Base-by-base conservation (phyloP, 2,888 invertebrate genomes). In the Nysson spinosus region DNA sequence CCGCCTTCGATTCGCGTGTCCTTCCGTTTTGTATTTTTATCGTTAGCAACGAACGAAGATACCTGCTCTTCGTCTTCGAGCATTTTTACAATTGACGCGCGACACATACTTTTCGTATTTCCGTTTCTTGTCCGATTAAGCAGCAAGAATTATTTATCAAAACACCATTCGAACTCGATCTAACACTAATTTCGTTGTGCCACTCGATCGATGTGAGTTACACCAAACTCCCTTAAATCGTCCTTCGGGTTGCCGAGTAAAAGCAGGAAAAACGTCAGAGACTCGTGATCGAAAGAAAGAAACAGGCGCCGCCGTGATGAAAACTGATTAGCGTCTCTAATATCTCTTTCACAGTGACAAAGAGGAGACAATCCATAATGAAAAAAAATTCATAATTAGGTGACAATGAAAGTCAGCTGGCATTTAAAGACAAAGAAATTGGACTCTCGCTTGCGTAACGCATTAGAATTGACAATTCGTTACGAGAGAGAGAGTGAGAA, bases 81-180 rank as follows among this genome's bases (percentile, higher is more conserved):
- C 14, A 2, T 6, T 26, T 46, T 44, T 35, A 32, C 11, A 3
- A 56, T 51, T 35, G 44, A 46, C 62, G 44, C 55, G 56, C 51
- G 12, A 37, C 20, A 6, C 3, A 4, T 12, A 4, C 11, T 28
- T 12, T 4, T 17, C 50, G 49, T 35, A 6, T 19, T 16, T 22
- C 3, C 19, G 28, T 9, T 5, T 22, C n/a, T 19, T 40, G 12
- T 19, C n/a, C 28, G 17, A 24, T n/a, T n/a, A 30, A 30, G 30
- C 9, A 30, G 1, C 30, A 30, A 9, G 4, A 7, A 12, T n/a
- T n/a, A n/a, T n/a, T n/a, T n/a, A n/a, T n/a, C n/a, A n/a, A n/a
- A n/a, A n/a, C n/a, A n/a, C n/a, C n/a, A n/a, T n/a, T n/a, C n/a
- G n/a, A n/a, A n/a, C n/a, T n/a, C n/a, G n/a, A n/a, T n/a, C n/a